Conservation (phyloP, 1,140 invertebrate species). For the Drosophila hydei region DNA sequence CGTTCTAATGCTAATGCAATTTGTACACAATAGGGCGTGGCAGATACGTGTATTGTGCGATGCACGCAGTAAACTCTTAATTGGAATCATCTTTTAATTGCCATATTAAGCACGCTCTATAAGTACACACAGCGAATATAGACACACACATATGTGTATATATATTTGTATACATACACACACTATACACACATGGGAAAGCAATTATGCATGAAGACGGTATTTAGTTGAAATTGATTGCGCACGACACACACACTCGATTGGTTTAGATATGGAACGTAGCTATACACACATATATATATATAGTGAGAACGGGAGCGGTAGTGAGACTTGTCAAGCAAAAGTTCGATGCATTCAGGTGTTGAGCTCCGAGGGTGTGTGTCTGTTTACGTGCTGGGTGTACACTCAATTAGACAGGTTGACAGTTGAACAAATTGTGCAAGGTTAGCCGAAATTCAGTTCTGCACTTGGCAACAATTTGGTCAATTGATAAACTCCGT, state of each 20-base stretch:
- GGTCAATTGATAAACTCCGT: slow-evolving; percentile 51
- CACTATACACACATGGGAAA: slow-evolving; percentile 25
- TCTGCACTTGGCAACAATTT: slow-evolving; percentile 45
- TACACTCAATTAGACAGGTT: slow-evolving; percentile 62
- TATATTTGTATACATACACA: background rate
- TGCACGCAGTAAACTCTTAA: slow-evolving; percentile 61
- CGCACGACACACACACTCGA: slow-evolving; percentile 53
- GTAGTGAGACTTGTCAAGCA: slow-evolving; percentile 14
- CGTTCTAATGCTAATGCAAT: slow-evolving; percentile 50
- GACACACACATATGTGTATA: background rate
- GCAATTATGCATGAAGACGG: slow-evolving; percentile 74
- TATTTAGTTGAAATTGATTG: slow-evolving; percentile 75
- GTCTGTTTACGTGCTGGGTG: slow-evolving; percentile 28
- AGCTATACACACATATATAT: background rate
- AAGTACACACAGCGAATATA: slow-evolving; percentile 36
- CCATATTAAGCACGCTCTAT: slow-evolving; percentile 68
- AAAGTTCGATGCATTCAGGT: slow-evolving; percentile 54
- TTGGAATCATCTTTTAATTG: slow-evolving; percentile 78
- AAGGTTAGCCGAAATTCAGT: slow-evolving; percentile 40
- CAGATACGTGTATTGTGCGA: slow-evolving; percentile 50
- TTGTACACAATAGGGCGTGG: slow-evolving; percentile 34
- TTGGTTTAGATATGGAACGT: slow-evolving; percentile 33
- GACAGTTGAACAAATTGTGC: slow-evolving; percentile 53
- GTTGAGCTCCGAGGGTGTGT: slow-evolving; percentile 44
- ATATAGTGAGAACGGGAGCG: background rate